Percentiles rank a stretch among this genome's conserved stretches.
Conservation (phyloP, 2,888 invertebrate species). For the Mythimna vitellina region DNA sequence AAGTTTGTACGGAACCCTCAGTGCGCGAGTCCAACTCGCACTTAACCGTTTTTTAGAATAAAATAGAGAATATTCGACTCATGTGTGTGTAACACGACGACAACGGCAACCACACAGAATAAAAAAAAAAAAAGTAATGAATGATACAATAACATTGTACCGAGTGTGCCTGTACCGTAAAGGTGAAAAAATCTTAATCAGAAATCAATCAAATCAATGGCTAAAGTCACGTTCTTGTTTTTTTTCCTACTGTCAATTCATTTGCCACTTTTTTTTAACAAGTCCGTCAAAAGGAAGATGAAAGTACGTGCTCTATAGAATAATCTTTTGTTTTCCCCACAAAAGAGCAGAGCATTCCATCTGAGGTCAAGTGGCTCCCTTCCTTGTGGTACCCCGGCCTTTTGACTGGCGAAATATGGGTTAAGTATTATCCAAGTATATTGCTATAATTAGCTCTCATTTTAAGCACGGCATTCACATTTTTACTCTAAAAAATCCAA, state of each 20-base stretch:
- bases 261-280: conserved; percentile 1
- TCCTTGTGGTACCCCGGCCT: conserved; percentile 16
- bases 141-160: too few species aligned
- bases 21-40: too few species aligned
- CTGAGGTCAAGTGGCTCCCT: conserved; percentile 27
- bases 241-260: neutral
- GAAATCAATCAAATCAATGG: too few species aligned
- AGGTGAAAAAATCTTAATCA: too few species aligned
- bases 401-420: conserved; percentile 28
- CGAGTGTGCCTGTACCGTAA: too few species aligned
- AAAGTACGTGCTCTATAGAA: neutral
- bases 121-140: too few species aligned
- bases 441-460: conserved; percentile 22
- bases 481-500: conserved; percentile 22
- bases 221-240: too few species aligned
- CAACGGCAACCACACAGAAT: too few species aligned
- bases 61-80: too few species aligned
- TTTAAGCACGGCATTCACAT: conserved; percentile 22
- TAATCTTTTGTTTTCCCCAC: conserved; percentile 26
- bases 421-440: conserved; percentile 34
- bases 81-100: too few species aligned
- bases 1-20: too few species aligned
- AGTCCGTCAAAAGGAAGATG: neutral
- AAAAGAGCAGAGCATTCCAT: neutral
- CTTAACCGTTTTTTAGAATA: too few species aligned